Base-by-base conservation (phyloP, 2,113 vertebrate species). In the Meleagris gallopavo region DNA sequence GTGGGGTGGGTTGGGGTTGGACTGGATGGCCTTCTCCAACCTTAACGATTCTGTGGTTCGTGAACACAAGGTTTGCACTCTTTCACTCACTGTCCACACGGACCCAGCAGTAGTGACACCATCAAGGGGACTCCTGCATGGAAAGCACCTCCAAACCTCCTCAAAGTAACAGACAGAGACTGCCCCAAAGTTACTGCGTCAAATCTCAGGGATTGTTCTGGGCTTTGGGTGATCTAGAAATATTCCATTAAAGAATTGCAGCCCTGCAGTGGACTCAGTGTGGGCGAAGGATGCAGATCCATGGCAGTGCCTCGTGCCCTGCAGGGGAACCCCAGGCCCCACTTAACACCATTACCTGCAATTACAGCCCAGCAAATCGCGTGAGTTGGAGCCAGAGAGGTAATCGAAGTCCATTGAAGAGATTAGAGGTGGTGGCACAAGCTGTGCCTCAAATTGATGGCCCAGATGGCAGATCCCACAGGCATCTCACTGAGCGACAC, bases 181-280 rank as follows among this genome's bases (percentile, higher is more conserved):
- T 1, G 13, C 72, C 32, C 52, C 25, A 3, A 57, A 54, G 16
- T 12, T 2, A 2, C 3, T 1, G 5, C 9, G 9, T 48, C 2
- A 0, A 13, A 1, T 25, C 24, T 15, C 32, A 16, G 30, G 61
- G 40, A 17, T 1, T 11, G 17, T 29, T 11, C 6, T 13, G 54
- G 54, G 54, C 21, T 10, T 21, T 2, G 10, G 30, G 55, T 6
- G 19, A 34, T 15, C 5, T 2, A 10, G 36, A 20, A 10, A 5
- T 5, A 4, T 8, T 18, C 43, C 20, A 1, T 25, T 29, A n/a
- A 7, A 29, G n/a, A 62, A 6, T 6, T 1, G 12, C 3, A 1
- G 11, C 5, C 43, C 4, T 14, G 12, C 0, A 5, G 40, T 2
- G 25, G 32, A 43, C n/a, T 55, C 7, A 25, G 18, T 10, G n/a